Conservation (phyloP, 2,888 invertebrate genomes). For the Rhagium mordax region DNA sequence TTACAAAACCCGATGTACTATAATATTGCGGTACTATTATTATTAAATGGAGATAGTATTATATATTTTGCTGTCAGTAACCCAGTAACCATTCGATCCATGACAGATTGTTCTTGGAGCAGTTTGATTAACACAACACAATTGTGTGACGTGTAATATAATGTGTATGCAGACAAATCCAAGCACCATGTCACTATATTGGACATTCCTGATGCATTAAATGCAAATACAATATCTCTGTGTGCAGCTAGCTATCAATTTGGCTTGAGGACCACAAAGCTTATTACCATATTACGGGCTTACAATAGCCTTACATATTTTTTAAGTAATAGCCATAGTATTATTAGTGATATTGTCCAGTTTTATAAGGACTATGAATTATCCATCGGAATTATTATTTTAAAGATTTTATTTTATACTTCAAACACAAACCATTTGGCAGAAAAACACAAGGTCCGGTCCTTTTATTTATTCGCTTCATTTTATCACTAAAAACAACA, state of each 20-base stretch:
- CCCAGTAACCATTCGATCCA: background rate
- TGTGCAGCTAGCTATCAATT: slow-evolving; percentile 28
- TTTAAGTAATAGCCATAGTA: background rate
- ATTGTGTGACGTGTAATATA: slow-evolving; percentile 24
- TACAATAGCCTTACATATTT: background rate
- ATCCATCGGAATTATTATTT: too few relatives aligned
- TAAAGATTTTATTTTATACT: too few relatives aligned
- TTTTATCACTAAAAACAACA: too few relatives aligned
- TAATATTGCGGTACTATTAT: background rate
- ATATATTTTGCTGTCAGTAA: background rate
- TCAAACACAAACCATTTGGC: too few relatives aligned
- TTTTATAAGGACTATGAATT: too few relatives aligned
- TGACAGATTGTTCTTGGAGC: slow-evolving; percentile 9
- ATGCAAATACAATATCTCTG: slow-evolving; percentile 31
- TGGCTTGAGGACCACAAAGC: slow-evolving; percentile 12
- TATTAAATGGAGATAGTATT: background rate
- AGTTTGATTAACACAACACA: slow-evolving; percentile 14
- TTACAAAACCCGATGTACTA: background rate
- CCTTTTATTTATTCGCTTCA: too few relatives aligned
- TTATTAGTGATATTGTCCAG: background rate
- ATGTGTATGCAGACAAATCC: slow-evolving; percentile 28
- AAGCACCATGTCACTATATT: slow-evolving; percentile 26
- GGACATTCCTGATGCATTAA: slow-evolving; percentile 28
- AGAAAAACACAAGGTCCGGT: too few relatives aligned
- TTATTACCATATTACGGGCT: slow-evolving; percentile 11